phyloP scores from a whole-genome alignment of 1,140 invertebrate species.

The Drosophila willistoni region DNA sequence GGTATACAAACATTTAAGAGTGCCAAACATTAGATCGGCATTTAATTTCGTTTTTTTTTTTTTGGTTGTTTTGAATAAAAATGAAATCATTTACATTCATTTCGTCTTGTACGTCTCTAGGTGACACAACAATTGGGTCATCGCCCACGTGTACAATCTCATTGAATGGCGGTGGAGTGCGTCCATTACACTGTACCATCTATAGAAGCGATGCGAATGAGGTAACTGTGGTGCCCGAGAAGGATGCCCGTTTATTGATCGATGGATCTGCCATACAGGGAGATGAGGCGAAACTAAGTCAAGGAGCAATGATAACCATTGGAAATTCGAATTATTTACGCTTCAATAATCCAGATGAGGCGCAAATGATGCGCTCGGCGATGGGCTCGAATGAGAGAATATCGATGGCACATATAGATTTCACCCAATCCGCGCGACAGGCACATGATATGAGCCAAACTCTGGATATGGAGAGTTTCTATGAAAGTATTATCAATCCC shows the following conservation, averaged over 20 bases:
- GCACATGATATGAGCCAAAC: conserved; percentile 44
- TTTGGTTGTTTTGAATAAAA: background rate
- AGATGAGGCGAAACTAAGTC: conserved; percentile 76
- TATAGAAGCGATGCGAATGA: conserved; percentile 87
- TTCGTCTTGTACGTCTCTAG: conserved; percentile 83
- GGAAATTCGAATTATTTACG: conserved; percentile 94
- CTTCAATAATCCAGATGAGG: conserved; percentile 95
- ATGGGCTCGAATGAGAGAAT: conserved; percentile 85
- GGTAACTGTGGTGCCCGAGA: conserved; percentile 90
- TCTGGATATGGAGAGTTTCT: conserved; percentile 68
- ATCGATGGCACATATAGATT: conserved; percentile 87
- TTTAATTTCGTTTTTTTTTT: background rate
- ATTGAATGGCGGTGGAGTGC: conserved; percentile 91
- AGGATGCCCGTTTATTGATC: conserved; percentile 72
- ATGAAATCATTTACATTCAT: conserved; percentile 23
- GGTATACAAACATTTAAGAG: no score
- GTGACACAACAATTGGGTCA: conserved; percentile 89
- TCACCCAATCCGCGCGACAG: conserved; percentile 61
- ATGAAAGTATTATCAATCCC: conserved; percentile 72
- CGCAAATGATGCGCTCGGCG: conserved; percentile 88
- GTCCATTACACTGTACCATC: conserved; percentile 92
- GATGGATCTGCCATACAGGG: conserved; percentile 66
- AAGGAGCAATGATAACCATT: conserved; percentile 93
- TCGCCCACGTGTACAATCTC: conserved; percentile 90
- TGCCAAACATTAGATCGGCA: no score